Evolutionary conservation across 2,888 invertebrate genomes (phyloP), one percentile per base, ranked within the genome.

Genomic region (Drosophila neutralis): DNA sequence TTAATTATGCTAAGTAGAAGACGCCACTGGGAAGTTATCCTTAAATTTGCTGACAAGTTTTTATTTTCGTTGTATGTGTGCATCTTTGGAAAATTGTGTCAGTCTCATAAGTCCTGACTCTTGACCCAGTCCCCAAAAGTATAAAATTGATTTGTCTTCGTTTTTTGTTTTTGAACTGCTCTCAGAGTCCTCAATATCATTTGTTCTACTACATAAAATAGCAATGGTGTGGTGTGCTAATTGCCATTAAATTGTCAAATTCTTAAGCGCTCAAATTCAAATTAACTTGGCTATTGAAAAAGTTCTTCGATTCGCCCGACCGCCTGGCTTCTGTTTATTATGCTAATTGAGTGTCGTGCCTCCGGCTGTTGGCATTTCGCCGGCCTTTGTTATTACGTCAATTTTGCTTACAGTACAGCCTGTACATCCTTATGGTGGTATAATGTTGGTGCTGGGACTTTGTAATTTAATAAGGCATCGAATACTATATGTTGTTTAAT

Each of bases 281-380:
- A 89, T 89, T 87, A 80, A 64, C 54, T 58, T 57, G 58, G 58
- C 74, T 57, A 73, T 81, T 78, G 78, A 67, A 66, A 76, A 82
- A 72, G 60, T 58, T 71, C 54, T 73, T 73, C 61, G 73, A 70
- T 76, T 62, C 40, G 51, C 59, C 51, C 62, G 10, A 29, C 21
- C 42, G 52, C 54, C 21, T 49, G 45, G 2, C 54, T 54, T 57
- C 67, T 70, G 66, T 82, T 81, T 82, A 70, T 71, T 76, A 82
- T 79, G 76, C 65, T 79, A 76, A 80, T 76, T 81, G 73, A 51
- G 72, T 68, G 33, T 51, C 51, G 6, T 61, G 40, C 59, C 60
- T 29, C 42, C n/a, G 29, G 40, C 27, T 24, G 24, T 27, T 53
- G 53, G 21, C 45, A 36, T 15, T 52, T 42, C 13, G n/a, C 11